Conservation (phyloP, 2,113 vertebrate genomes). For the Sardina pilchardus region DNA sequence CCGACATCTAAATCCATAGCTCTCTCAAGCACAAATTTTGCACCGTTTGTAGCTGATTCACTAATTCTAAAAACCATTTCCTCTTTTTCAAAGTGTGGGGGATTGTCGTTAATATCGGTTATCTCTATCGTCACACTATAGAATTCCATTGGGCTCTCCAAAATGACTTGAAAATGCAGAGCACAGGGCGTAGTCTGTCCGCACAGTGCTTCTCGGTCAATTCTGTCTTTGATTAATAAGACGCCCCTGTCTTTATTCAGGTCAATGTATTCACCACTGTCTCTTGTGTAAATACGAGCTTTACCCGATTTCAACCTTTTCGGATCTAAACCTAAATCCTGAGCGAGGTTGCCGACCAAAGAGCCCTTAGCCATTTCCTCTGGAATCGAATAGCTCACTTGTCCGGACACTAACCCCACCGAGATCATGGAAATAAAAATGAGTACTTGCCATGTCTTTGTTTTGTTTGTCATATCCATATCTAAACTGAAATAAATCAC, state of each 20-base stretch:
- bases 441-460: conserved; percentile 8
- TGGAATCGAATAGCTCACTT: conserved; percentile 47
- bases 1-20: conserved; percentile 49
- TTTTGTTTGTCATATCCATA: neutral
- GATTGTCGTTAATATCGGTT: conserved; percentile 50
- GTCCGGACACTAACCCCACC: conserved; percentile 21
- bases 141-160: conserved; percentile 51
- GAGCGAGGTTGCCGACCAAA: conserved; percentile 62
- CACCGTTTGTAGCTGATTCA: conserved; percentile 35
- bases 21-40: conserved; percentile 42
- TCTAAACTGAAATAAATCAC: neutral
- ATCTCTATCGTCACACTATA: conserved; percentile 41
- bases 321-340: conserved; percentile 64
- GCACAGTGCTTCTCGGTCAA: conserved; percentile 52
- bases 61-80: conserved; percentile 56
- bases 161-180: conserved; percentile 46
- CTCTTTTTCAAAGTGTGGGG: conserved; percentile 58
- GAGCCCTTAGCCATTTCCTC: conserved; percentile 67
- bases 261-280: conserved; percentile 62
- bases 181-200: conserved; percentile 40
- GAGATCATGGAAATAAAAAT: conserved; percentile 30
- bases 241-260: conserved; percentile 57
- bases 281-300: conserved; percentile 60
- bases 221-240: conserved; percentile 45
- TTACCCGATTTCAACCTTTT: conserved; percentile 53